Evolutionary conservation across 1,140 invertebrate species (phyloP), one percentile per base, ranked within the genome.

Genomic region (Globodera rostochiensis): DNA sequence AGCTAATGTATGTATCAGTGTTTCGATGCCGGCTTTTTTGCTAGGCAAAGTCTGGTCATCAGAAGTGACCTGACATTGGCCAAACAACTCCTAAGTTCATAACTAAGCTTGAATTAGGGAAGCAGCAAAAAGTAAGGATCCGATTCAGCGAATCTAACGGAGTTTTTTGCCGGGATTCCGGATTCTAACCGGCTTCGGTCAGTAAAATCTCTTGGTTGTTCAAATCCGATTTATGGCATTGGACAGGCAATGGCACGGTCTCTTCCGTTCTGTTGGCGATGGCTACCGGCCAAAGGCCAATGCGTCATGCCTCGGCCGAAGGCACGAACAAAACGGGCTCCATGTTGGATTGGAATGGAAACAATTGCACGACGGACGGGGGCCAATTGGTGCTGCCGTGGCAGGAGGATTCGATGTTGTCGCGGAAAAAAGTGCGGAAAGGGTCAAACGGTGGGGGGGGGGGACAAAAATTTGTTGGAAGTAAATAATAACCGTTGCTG

Each of bases 181-280:
- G n/a, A n/a, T n/a, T n/a, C n/a, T n/a, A n/a, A n/a, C n/a, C n/a
- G n/a, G n/a, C n/a, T n/a, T n/a, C n/a, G n/a, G n/a, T n/a, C n/a
- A n/a, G n/a, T n/a, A n/a, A n/a, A 21, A 53, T 15, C 53, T 74
- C 73, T 25, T 46, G 3, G 25, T 46, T 46, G 21, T 4, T 4
- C 15, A 25, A 25, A 15, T 19, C 15, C 7, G 2, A 36, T 36
- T 25, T 2, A 21, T 25, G 46, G 46, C 50, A 60, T 47, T 21
- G 45, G 53, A 6, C 45, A 67, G 49, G 57, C 70, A 64, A 47
- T 46, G 76, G 70, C 25, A 25, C 66, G 9, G 76, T 78, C 4
- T 78, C 76, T 45, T 78, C 76, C 46, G 66, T 78, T 53, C 64
- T 78, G 8, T 21, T 78, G 60, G 53, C 76, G 46, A 78, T 78